Evolutionary conservation across 2,113 vertebrate species (phyloP), one percentile per base, ranked within the genome.

Genomic region (Erythrolamprus reginae): DNA sequence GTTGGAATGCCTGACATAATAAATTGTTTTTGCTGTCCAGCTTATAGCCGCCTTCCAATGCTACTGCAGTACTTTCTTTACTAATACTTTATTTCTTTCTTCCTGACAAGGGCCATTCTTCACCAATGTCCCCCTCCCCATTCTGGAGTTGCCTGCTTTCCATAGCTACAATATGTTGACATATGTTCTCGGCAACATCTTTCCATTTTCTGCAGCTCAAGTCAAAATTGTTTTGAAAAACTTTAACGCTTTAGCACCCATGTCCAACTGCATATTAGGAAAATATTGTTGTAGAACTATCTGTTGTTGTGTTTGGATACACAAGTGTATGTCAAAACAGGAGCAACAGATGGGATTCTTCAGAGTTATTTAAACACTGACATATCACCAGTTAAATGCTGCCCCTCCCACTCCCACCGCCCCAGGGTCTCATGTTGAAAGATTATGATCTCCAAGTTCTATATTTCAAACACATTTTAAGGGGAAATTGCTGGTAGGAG

Each of bases 341-440:
- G 89, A 88, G 91, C 56, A 48, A 77, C 92, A 90, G 88, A 84
- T 89, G 90, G 58, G 56, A 84, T 42, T 88, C 88, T 84, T 93
- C 90, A 90, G 85, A 89, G 48, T 93, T 89, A 48, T 89, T 91
- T 86, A 89, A 92, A 90, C 82, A 89, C 61, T 58, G 89, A 83
- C 89, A 61, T 89, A 24, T 89, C 45, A n/a, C 82, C n/a, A 88
- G 58, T 61, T 61, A 90, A 89, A 86, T 33, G 51, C 48, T 33
- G 87, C 33, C 42, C 45, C 89, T 90, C 87, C 56, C 56, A 53
- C 50, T 82, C 85, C 53, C 82, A 24, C 50, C 42, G 83, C 89
- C 89, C 82, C 50, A 10, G 91, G 89, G 87, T 88, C 77, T 90
- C 42, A 24, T 84, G 89, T 38, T 91, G 85, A 90, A 89, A 88